phyloP scores from a whole-genome alignment of 1,140 invertebrate genomes.

The Drosophila sulfurigaster region DNA sequence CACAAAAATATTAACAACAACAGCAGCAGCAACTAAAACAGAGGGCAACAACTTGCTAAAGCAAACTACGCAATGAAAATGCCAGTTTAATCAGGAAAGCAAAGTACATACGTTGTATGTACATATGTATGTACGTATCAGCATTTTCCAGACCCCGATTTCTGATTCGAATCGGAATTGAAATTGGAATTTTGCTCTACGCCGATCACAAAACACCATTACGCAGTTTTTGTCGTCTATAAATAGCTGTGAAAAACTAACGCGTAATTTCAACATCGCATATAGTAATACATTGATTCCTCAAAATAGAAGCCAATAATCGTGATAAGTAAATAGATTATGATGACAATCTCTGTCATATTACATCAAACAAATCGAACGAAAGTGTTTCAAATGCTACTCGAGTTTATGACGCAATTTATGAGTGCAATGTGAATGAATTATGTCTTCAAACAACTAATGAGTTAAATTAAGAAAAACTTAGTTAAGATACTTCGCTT shows the following conservation, averaged over 20 bases:
- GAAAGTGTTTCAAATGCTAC: neutral
- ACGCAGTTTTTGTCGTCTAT: slow-evolving; percentile 42
- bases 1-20: slow-evolving; percentile 15
- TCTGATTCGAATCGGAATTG: neutral
- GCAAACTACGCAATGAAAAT: slow-evolving; percentile 48
- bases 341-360: slow-evolving; percentile 1
- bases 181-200: neutral
- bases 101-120: neutral
- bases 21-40: slow-evolving; percentile 13
- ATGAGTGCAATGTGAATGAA: too few species aligned
- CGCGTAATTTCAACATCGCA: slow-evolving; percentile 36
- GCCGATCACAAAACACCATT: slow-evolving; percentile 29
- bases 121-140: neutral
- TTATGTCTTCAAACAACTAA: too few species aligned
- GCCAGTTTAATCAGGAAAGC: slow-evolving; percentile 36
- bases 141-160: neutral
- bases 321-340: slow-evolving; percentile 7
- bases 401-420: neutral
- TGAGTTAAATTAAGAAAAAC: too few species aligned
- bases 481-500: too few species aligned
- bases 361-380: slow-evolving; percentile 1
- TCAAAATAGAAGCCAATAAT: slow-evolving; percentile 28
- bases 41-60: slow-evolving; percentile 43
- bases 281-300: neutral
- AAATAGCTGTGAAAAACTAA: slow-evolving; percentile 23